These are phyloP conservation scores for Camponotus floridanus DNA, from an alignment of 1,140 invertebrate genomes.

Conservation along the genomic window DNA sequence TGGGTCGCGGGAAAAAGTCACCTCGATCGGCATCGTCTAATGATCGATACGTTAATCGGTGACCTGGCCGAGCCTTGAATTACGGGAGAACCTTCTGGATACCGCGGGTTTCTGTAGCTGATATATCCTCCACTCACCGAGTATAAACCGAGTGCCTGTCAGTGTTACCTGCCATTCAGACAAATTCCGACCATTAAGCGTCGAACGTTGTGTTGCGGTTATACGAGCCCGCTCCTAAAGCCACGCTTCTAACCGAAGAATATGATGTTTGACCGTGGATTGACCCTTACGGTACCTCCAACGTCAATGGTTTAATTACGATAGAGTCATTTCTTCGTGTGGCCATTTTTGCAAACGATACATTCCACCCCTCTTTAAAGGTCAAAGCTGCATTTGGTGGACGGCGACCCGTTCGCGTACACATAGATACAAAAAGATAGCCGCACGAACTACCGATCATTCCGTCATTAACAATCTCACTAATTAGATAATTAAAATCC, in stretches of 20 bases:
- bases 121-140: conserved; percentile 60
- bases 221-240: conserved; percentile 48
- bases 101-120: conserved; percentile 51
- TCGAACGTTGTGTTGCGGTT: conserved; percentile 66
- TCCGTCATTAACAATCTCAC: conserved; percentile 62
- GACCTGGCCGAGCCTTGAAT: conserved; percentile 59
- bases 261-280: conserved; percentile 72
- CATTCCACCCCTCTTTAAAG: conserved; percentile 64
- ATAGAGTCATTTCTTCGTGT: conserved; percentile 57
- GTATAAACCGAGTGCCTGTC: conserved; percentile 62
- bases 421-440: neutral
- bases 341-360: conserved; percentile 43
- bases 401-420: conserved; percentile 9
- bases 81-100: conserved; percentile 51
- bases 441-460: conserved; percentile 38
- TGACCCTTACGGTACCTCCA: conserved; percentile 83
- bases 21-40: conserved; percentile 61
- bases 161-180: conserved; percentile 70
- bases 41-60: conserved; percentile 64
- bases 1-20: conserved; percentile 57
- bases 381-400: conserved; percentile 61
- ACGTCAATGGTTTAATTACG: conserved; percentile 77
- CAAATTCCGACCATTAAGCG: conserved; percentile 74
- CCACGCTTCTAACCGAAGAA: conserved; percentile 41
- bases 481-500: conserved; percentile 56